Evolutionary conservation across 2,113 vertebrate genomes (phyloP).

Genomic region (Nibea albiflora): DNA sequence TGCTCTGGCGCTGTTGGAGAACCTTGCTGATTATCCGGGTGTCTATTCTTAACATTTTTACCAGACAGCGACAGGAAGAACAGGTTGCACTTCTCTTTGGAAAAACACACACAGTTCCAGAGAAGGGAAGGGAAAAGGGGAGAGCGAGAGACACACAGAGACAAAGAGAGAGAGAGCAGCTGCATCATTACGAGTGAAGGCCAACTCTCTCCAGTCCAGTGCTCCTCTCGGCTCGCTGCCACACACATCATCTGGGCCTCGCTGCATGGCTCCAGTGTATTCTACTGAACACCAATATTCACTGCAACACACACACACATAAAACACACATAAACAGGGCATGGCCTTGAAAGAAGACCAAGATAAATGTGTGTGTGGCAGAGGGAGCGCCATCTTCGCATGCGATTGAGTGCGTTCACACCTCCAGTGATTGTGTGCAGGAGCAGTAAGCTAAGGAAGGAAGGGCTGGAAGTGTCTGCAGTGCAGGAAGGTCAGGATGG

Average conservation of each 20-base stretch:
- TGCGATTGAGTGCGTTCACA: not conserved
- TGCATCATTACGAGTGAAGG: constrained; percentile 56
- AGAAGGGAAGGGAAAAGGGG: not conserved
- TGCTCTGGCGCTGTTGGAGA: too few species aligned
- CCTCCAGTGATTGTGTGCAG: constrained; percentile 5
- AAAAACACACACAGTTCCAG: not conserved
- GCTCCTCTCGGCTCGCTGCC: constrained; percentile 32
- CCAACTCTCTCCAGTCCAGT: constrained; percentile 31
- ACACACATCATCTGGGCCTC: constrained; percentile 46
- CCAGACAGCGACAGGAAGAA: constrained; percentile 1
- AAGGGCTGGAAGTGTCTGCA: constrained; percentile 39
- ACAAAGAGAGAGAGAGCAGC: constrained; percentile 57
- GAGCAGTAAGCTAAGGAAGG: constrained; percentile 40
- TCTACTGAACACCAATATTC: constrained; percentile 41
- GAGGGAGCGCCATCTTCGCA: not conserved
- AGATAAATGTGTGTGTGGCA: not conserved
- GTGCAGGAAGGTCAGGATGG: constrained; percentile 47
- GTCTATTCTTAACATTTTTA: not conserved
- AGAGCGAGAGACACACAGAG: not conserved
- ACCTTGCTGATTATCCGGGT: too few species aligned
- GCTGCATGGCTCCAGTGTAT: constrained; percentile 39
- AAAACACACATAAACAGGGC: not conserved
- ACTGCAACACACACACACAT: constrained; percentile 22
- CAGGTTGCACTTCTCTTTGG: not conserved
- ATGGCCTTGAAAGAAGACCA: not conserved